phyloP scores from a whole-genome alignment of 2,797 vertebrate species.

The Rhinella marina region DNA sequence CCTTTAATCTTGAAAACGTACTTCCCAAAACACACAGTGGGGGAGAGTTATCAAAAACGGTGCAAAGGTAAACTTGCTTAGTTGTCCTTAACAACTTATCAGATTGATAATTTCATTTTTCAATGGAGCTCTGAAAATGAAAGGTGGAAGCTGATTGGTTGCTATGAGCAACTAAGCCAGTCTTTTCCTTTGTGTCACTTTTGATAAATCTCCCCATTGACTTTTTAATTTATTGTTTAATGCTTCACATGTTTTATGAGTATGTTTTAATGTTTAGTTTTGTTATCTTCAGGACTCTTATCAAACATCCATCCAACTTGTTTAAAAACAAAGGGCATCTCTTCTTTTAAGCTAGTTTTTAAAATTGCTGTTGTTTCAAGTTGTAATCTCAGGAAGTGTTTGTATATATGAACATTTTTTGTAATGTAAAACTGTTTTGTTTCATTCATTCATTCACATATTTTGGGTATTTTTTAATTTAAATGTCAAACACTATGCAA shows the following conservation, averaged over 20 bases:
- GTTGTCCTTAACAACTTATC: no score
- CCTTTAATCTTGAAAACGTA: neutral
- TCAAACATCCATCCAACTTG: conserved; percentile 81
- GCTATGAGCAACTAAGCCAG: no score
- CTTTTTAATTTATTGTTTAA: neutral
- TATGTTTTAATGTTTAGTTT: conserved; percentile 22
- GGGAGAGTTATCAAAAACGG: no score
- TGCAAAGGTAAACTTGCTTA: neutral
- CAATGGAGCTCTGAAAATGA: no score
- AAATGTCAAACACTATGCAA: conserved; percentile 41
- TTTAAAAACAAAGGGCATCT: conserved; percentile 65
- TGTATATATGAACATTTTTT: conserved; percentile 61
- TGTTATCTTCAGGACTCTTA: conserved; percentile 46
- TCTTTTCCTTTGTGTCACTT: no score
- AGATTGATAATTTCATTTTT: no score
- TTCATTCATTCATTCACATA: conserved; percentile 18
- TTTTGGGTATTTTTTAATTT: conserved; percentile 44
- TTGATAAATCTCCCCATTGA: no score
- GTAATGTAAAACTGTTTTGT: conserved; percentile 16
- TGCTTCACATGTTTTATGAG: neutral
- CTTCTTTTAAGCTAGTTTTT: conserved; percentile 69
- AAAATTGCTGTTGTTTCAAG: conserved; percentile 53
- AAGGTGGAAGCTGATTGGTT: no score
- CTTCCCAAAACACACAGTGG: neutral
- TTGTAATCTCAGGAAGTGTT: conserved; percentile 80